Conservation (phyloP, 2,888 invertebrate species). For the Caenorhabditis uteleia region DNA sequence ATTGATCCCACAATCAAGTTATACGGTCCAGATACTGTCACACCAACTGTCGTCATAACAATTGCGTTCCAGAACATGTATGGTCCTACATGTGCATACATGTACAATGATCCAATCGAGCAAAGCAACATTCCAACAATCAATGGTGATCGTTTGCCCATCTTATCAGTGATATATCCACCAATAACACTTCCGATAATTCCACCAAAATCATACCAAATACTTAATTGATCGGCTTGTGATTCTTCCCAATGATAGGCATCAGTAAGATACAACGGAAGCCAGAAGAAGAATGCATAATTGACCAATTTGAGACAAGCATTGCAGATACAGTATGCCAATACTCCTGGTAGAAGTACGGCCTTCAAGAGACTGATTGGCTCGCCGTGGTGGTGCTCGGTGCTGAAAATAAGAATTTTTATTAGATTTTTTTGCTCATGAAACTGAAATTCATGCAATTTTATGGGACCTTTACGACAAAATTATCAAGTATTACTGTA, state of each 20-base stretch:
- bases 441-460: no score
- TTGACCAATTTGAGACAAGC: slow-evolving; percentile 74
- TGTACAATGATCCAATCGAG: slow-evolving; percentile 59
- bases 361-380: slow-evolving; percentile 62
- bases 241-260: slow-evolving; percentile 56
- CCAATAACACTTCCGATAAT: slow-evolving; percentile 71
- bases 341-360: slow-evolving; percentile 64
- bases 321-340: slow-evolving; percentile 72
- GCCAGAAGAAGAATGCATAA: slow-evolving; percentile 74
- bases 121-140: slow-evolving; percentile 63
- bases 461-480: no score
- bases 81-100: slow-evolving; percentile 58
- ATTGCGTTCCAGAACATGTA: slow-evolving; percentile 69
- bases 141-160: slow-evolving; percentile 65
- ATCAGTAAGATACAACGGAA: slow-evolving; percentile 72
- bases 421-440: no score
- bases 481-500: no score
- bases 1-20: slow-evolving; percentile 73
- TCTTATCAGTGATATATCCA: slow-evolving; percentile 64
- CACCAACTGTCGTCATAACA: slow-evolving; percentile 72
- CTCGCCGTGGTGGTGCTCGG: slow-evolving; percentile 36
- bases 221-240: slow-evolving; percentile 71
- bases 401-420: slow-evolving; percentile 17
- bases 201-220: slow-evolving; percentile 73
- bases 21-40: slow-evolving; percentile 72